Base-by-base conservation (phyloP, 2,888 invertebrate genomes). In the Stictocephala bisonia region DNA sequence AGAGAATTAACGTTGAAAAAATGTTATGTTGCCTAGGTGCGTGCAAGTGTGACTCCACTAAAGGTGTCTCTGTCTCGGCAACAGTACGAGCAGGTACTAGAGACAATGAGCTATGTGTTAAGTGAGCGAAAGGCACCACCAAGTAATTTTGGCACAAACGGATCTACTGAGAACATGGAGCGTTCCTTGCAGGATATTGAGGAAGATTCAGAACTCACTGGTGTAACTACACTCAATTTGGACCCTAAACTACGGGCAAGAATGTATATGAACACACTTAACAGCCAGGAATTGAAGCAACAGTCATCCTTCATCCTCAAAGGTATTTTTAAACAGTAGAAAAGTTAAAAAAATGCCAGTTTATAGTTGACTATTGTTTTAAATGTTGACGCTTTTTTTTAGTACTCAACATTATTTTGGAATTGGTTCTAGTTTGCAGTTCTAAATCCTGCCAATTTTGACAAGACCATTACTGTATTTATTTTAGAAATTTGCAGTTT, bases 41-140 rank as follows among this genome's bases (percentile, higher is more conserved):
- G 64, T 26, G 64, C 64, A 2, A 89, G 88, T 77, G 91, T 95
- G 41, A 93, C 93, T 66, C 92, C 93, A 0, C 85, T 97, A 68
- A 94, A 95, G 84, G 90, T 97, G 35, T 94, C 94, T 0, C 85
- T 97, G 58, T 91, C 93, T 0, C 90, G 95, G 64, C 89, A 90
- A 69, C 96, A 97, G 83, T 97, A 96, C 83, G 94, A 95, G 82
- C 97, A 97, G 84, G 85, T 97, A 51, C 84, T 96, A 75, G 93
- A 94, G 80, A 93, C 94, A 0, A 79, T 87, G 24, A 26, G 84
- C 86, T 51, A 80, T 6, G 27, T 70, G 11, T 13, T 70, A 41
- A 64, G 44, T 44, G 44, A 44, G 15, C 64, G 27, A 15, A 22
- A 24, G 1, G 9, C 24, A 1, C 26, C 24, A 11, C 3, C 6